phyloP scores from a whole-genome alignment of 2,888 invertebrate species.

The Patella depressa region DNA sequence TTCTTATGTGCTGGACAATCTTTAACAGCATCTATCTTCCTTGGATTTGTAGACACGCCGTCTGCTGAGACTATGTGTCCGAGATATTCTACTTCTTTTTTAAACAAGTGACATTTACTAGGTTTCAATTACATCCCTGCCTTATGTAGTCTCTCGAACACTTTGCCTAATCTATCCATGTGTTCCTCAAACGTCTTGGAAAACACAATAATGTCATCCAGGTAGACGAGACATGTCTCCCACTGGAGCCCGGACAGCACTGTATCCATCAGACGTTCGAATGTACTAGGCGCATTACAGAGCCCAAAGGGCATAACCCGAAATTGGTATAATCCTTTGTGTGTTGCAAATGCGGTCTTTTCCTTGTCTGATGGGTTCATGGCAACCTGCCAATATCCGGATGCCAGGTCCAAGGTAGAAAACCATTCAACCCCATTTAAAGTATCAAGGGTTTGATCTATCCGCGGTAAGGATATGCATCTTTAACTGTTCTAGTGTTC shows the following conservation, averaged over 20 bases:
- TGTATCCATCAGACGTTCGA: neutral
- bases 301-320: neutral
- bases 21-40: constrained; percentile 16
- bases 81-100: constrained; percentile 22
- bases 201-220: constrained; percentile 45
- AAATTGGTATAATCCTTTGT: neutral
- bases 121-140: constrained; percentile 45
- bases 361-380: neutral
- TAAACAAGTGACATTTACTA: constrained; percentile 41
- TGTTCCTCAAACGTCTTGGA: constrained; percentile 28
- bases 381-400: neutral
- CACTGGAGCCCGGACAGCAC: constrained; percentile 34
- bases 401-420: neutral
- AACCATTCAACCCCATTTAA: constrained; percentile 1
- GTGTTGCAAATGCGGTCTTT: neutral
- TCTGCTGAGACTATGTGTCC: constrained; percentile 24
- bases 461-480: neutral
- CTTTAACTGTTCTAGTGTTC: neutral
- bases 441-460: neutral
- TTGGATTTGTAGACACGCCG: constrained; percentile 27
- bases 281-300: neutral
- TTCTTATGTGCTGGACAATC: neutral
- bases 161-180: constrained; percentile 20
- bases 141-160: constrained; percentile 18
- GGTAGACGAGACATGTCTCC: constrained; percentile 34